Conservation (phyloP, 2,888 invertebrate genomes). For the Athalia rosae region DNA sequence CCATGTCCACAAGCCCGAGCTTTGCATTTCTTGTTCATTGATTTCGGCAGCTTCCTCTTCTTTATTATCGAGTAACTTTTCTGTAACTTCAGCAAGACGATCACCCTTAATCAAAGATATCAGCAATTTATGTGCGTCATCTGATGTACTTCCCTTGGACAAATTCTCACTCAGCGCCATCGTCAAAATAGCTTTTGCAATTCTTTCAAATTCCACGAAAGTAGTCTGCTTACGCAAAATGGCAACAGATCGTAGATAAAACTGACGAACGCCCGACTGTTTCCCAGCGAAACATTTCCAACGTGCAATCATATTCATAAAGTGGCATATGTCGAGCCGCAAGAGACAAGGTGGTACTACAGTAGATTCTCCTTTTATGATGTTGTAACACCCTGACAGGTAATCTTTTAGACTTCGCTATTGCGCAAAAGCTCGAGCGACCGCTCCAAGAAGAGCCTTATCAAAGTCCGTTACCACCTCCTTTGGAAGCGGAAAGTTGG, state of each 20-base stretch:
- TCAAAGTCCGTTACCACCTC: conserved; percentile 51
- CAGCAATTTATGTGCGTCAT: background rate
- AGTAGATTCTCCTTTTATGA: background rate
- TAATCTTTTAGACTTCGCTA: conserved; percentile 2
- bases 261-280: background rate
- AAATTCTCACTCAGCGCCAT: background rate
- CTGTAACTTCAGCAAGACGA: background rate
- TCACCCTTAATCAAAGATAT: background rate
- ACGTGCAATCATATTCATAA: conserved; percentile 8
- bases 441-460: conserved; percentile 49
- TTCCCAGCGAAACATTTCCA: conserved; percentile 18
- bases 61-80: background rate
- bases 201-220: background rate
- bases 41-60: background rate
- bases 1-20: background rate
- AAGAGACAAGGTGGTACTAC: conserved; percentile 12
- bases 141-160: background rate
- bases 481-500: conserved; percentile 47
- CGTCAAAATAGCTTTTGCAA: background rate
- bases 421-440: conserved; percentile 45
- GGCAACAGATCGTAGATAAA: background rate
- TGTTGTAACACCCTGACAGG: background rate
- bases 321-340: conserved; percentile 5
- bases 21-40: background rate
- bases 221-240: background rate